Evolutionary conservation across 1,140 invertebrate species (phyloP), one percentile per base, ranked within the genome.

Genomic region (Mercenaria mercenaria): DNA sequence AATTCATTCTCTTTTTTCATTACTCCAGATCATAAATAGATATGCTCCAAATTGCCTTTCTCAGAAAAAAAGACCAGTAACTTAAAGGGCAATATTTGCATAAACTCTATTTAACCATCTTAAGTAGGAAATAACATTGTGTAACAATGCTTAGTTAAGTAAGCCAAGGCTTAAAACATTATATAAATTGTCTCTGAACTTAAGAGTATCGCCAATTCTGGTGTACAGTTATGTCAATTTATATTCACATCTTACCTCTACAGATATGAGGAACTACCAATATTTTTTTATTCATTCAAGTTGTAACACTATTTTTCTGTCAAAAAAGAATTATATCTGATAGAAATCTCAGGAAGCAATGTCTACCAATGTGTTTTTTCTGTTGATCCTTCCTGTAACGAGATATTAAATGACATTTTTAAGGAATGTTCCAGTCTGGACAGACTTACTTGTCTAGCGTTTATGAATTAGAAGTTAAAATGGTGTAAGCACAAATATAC

Each of bases 11-110:
- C 3, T 20, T 23, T 13, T 13, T 23, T 56, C n/a, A 56, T 56
- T 56, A 20, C 20, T 56, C 20, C 2, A 4, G n/a, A 56, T 56
- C 52, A 56, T 56, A 11, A 23, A 13, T 13, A 23, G n/a, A n/a
- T 11, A 56, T 4, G 20, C 15, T 13, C 20, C 2, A 23, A 8
- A 29, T 26, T n/a, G 1, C 3, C 15, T 64, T 64, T 64, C 59
- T 15, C 26, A 64, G 59, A 64, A 23, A 20, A n/a, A n/a, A 64
- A 64, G 26, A 64, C 26, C n/a, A 50, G 15, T 43, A 6, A 47
- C 41, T 50, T 76, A 23, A 50, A 76, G 26, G 72, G 41, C 18
- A 43, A 41, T 76, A 43, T 41, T 76, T 76, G n/a, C 72, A 76
- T 76, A 76, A 76, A 76, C 72, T n/a, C 10, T 20, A 26, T 20